Conservation (phyloP, 1,140 invertebrate species). For the Zaprionus camerounensis region DNA sequence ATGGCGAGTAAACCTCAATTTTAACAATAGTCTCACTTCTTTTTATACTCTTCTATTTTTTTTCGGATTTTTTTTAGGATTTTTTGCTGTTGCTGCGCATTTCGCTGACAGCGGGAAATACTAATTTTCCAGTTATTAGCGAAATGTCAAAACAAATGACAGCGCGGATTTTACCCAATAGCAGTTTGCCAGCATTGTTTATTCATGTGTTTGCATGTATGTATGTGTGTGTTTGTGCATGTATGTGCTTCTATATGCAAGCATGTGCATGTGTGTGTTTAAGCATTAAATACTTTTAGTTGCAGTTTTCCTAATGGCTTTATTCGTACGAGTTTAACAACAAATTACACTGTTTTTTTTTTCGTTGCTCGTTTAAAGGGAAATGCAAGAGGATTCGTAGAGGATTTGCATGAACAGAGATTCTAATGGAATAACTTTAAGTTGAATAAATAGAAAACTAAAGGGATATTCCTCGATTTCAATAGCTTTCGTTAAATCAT, state of each 20-base stretch:
- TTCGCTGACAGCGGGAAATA: slow-evolving; percentile 50
- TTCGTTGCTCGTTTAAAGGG: neutral
- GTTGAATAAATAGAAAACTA: neutral
- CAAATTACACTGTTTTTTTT: neutral
- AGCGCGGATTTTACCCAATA: slow-evolving; percentile 47
- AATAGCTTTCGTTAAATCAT: too few species aligned
- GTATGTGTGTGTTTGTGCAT: neutral
- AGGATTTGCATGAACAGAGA: neutral
- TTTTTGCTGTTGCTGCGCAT: slow-evolving; percentile 21
- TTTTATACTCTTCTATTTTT: slow-evolving; percentile 10
- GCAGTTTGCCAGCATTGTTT: slow-evolving; percentile 24
- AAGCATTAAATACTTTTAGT: neutral
- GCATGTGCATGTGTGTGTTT: neutral
- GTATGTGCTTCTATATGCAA: too few species aligned
- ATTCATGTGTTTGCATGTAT: neutral
- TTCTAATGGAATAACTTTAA: neutral
- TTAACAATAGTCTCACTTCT: neutral
- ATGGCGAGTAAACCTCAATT: neutral
- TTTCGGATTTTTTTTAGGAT: slow-evolving; percentile 3
- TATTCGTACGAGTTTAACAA: neutral
- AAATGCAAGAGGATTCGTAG: neutral
- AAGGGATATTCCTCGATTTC: too few species aligned
- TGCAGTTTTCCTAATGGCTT: slow-evolving; percentile 2
- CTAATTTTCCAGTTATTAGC: slow-evolving; percentile 76
- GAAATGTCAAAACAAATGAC: slow-evolving; percentile 75